A percentile compares a stretch with the other conserved stretches of the same genome.
Evolutionary conservation across 2,113 vertebrate species (phyloP).

Genomic region (Dromas ardeola): DNA sequence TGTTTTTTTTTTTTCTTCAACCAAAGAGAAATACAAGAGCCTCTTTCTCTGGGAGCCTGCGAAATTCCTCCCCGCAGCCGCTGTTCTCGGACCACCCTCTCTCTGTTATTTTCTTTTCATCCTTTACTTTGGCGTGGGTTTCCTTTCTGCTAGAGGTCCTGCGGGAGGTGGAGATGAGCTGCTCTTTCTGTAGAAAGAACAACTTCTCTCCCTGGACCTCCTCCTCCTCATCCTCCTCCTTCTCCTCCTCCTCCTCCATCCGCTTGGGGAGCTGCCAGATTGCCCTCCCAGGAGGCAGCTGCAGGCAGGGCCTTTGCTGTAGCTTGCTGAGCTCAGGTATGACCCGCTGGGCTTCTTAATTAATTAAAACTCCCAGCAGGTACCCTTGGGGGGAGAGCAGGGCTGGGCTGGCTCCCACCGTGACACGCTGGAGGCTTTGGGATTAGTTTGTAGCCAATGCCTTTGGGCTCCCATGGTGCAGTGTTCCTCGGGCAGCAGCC

Average conservation of each 20-base stretch:
- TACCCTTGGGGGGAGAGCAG: background rate
- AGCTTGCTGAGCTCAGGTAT: background rate
- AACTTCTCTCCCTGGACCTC: background rate
- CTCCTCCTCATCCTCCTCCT: background rate
- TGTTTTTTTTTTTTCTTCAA: background rate
- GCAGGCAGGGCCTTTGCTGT: background rate
- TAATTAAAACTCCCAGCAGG: background rate
- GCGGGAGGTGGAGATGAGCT: background rate
- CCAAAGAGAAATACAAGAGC: constrained; percentile 53
- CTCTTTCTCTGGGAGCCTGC: constrained; percentile 30
- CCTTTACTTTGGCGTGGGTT: constrained; percentile 15
- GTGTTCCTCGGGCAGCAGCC: background rate
- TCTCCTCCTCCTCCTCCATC: background rate
- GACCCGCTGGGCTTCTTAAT: background rate
- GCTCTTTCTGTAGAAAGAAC: background rate
- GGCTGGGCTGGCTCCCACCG: background rate
- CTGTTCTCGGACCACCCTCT: background rate
- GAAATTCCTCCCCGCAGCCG: background rate
- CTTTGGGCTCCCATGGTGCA: accelerated
- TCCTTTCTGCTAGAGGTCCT: background rate
- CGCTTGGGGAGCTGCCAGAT: background rate
- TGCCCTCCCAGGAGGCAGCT: background rate
- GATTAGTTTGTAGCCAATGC: background rate
- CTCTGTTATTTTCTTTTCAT: constrained; percentile 12
- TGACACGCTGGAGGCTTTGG: background rate